These are phyloP conservation scores for Monochamus saltuarius DNA, from an alignment of 1,140 invertebrate species.

Conservation along the genomic window DNA sequence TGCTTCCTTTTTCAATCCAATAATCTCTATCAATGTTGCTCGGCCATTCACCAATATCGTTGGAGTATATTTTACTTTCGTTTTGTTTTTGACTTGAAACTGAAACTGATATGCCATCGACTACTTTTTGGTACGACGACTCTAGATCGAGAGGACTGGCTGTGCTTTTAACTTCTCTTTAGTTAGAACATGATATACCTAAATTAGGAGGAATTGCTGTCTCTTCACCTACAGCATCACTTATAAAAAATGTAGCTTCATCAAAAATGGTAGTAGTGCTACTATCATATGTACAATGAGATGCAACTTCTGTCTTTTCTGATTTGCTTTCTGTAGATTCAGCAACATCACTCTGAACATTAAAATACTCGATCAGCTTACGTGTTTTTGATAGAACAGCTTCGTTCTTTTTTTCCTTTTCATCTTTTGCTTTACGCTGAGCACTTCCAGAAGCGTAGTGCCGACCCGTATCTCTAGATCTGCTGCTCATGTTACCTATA, in stretches of 20 bases:
- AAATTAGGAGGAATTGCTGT: slow-evolving; percentile 9
- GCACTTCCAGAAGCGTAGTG: slow-evolving; percentile 13
- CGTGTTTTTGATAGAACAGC: too few species aligned
- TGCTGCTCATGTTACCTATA: slow-evolving; percentile 11
- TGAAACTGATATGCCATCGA: too few species aligned
- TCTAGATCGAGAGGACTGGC: neutral
- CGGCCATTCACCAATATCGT: neutral
- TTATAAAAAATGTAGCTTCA: slow-evolving; percentile 9
- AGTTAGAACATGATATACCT: slow-evolving; percentile 7
- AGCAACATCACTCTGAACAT: slow-evolving; percentile 9
- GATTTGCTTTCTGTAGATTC: slow-evolving; percentile 11
- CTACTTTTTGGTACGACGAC: neutral
- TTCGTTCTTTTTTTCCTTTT: too few species aligned
- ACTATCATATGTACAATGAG: neutral
- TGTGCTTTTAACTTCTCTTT: slow-evolving; percentile 13
- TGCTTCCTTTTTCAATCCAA: slow-evolving; percentile 17
- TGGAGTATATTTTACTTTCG: too few species aligned
- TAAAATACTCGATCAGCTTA: neutral
- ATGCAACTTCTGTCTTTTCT: neutral
- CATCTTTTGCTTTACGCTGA: too few species aligned
- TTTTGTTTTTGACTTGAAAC: too few species aligned
- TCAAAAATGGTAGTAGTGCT: neutral
- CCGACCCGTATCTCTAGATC: slow-evolving; percentile 13
- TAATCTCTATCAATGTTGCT: too few species aligned
- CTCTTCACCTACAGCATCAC: slow-evolving; percentile 10